Evolutionary conservation across 2,113 vertebrate genomes (phyloP).

Genomic region (Carassius auratus): DNA sequence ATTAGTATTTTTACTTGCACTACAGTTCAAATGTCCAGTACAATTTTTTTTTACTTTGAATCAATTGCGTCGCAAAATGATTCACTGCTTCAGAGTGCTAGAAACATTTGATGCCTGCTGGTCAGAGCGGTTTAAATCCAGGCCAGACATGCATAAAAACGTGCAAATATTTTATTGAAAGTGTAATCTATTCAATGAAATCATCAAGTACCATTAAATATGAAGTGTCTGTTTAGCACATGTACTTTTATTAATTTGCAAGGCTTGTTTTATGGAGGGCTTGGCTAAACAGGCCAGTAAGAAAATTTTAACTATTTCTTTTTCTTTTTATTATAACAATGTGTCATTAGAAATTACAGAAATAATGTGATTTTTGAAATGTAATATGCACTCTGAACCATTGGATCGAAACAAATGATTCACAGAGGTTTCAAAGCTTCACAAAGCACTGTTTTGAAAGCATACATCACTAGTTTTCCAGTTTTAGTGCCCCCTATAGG

Average conservation of each 20-base stretch:
- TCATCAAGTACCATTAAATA: no score
- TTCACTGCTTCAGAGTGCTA: background rate
- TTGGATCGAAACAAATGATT: background rate
- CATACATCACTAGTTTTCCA: background rate
- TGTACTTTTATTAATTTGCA: no score
- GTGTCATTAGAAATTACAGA: background rate
- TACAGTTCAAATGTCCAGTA: background rate
- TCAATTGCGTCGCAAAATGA: background rate
- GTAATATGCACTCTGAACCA: background rate
- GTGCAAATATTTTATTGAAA: no score
- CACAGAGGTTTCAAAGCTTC: background rate
- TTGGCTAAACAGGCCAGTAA: no score
- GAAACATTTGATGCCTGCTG: no score
- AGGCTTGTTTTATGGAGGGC: no score
- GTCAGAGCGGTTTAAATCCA: background rate
- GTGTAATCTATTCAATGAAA: no score
- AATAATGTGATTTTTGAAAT: background rate
- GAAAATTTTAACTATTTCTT: background rate
- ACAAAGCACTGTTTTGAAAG: background rate
- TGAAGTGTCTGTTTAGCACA: no score
- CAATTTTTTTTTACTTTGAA: background rate
- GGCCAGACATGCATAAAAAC: background rate
- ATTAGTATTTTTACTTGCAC: background rate
- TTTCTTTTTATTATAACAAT: background rate
- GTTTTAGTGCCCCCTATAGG: background rate